phyloP scores from a whole-genome alignment of 2,888 invertebrate genomes.

The Charanyca ferruginea region DNA sequence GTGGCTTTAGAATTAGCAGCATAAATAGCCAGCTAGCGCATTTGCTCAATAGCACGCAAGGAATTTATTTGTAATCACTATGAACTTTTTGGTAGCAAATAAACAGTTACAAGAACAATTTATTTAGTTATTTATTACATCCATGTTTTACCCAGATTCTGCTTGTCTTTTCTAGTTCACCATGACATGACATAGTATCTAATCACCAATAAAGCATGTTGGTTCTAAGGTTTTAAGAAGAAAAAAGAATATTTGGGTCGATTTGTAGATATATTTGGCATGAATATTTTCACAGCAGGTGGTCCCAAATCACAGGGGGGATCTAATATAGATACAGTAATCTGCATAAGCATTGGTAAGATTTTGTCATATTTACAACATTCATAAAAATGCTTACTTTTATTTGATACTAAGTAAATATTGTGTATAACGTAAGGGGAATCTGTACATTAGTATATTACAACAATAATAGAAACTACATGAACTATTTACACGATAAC shows the following conservation, averaged over 20 bases:
- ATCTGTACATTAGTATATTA: constrained; percentile 54
- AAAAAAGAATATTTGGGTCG: constrained; percentile 59
- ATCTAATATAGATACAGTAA: constrained; percentile 50
- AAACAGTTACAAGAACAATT: constrained; percentile 38
- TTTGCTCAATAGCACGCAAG: constrained; percentile 55
- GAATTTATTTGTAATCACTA: constrained; percentile 50
- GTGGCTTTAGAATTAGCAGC: constrained; percentile 19
- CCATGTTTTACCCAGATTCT: too few species aligned
- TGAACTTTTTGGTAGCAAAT: constrained; percentile 50
- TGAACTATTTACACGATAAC: constrained; percentile 54
- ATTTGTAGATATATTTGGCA: constrained; percentile 78
- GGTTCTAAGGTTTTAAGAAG: constrained; percentile 1
- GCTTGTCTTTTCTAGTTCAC: too few species aligned
- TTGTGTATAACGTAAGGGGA: constrained; percentile 25
- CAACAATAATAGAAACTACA: constrained; percentile 42
- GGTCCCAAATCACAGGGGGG: constrained; percentile 76
- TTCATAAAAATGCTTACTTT: constrained; percentile 42
- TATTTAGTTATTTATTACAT: constrained; percentile 7
- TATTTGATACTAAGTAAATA: constrained; percentile 18
- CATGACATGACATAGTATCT: too few species aligned
- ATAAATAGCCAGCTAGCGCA: constrained; percentile 53
- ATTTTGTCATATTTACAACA: constrained; percentile 54
- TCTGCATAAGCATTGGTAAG: constrained; percentile 43
- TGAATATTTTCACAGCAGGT: constrained; percentile 74
- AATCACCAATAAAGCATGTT: too few species aligned